Base-by-base conservation (phyloP, 2,888 invertebrate species). In the Lucinisca nassula region DNA sequence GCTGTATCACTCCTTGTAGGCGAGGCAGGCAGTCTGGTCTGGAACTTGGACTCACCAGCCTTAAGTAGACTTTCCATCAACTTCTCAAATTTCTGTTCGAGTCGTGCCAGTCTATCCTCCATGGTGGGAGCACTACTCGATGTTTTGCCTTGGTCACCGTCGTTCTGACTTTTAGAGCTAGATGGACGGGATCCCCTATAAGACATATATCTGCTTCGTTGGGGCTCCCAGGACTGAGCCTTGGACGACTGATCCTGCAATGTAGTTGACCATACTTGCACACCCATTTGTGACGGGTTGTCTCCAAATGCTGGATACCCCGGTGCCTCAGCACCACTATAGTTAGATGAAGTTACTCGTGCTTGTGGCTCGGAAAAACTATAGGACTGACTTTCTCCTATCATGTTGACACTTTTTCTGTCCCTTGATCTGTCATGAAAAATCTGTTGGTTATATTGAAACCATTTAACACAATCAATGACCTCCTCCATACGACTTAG, bases 401-500 rank as follows among this genome's bases (percentile, higher is more conserved):
- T 21, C 4, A 51, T n/a, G 10, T 51, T 8, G 51, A 51, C 51
- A 21, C 17, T 21, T n/a, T 51, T 51, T 14, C 40, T 6, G 40
- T 40, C 40, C 14, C 14, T 40, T 40, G 6, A 14, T 4, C 51
- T 12, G 51, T 51, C 51, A 27, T 8, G 8, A 61, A 61, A 61
- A 61, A 61, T 61, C 21, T 61, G 61, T 10, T 61, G 61, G 61
- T 35, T 73, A 45, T 80, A 51, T 24, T 80, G 80, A 27, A 55
- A 73, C 73, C 72, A 74, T n/a, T 40, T 72, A 1, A 81, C 75
- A 30, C 51, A 58, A 38, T 81, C 87, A 12, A 84, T 32, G 10
- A 84, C 86, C n/a, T 79, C 75, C 35, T 82, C 86, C 85, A 86
- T 78, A 4, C 37, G 32, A 32, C n/a, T 35, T 12, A 74, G 76